Percentiles rank a stretch among this genome's conserved stretches.
These are phyloP conservation scores for Troides helena DNA, from an alignment of 2,888 invertebrate genomes.

Conservation along the genomic window DNA sequence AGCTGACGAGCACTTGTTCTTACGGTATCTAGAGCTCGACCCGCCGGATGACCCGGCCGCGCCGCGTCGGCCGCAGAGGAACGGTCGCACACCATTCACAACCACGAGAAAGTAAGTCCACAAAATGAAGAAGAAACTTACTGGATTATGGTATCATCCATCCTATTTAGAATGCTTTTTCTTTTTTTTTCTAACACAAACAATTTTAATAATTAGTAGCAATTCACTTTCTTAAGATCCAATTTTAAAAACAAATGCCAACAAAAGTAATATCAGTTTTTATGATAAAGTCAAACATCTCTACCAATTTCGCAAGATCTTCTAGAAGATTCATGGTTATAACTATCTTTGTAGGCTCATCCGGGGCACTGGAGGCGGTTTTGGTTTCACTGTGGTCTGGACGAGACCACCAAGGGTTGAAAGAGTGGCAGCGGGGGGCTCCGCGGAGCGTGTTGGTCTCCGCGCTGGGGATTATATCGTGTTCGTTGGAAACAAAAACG, in stretches of 20 bases:
- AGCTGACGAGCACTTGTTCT: conserved; percentile 87
- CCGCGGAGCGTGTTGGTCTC: conserved; percentile 91
- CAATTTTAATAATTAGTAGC: too few species aligned
- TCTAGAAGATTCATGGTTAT: too few species aligned
- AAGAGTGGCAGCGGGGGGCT: conserved; percentile 88
- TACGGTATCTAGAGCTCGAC: conserved; percentile 89
- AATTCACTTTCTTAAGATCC: too few species aligned
- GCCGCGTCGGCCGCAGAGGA: conserved; percentile 76
- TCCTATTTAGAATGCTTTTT: too few species aligned
- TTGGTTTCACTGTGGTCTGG: conserved; percentile 94
- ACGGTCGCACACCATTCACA: conserved; percentile 91
- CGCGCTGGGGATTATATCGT: conserved; percentile 92
- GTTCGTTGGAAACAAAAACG: conserved; percentile 92
- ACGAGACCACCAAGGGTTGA: conserved; percentile 93
- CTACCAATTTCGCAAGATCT: too few species aligned
- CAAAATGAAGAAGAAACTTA: too few species aligned
- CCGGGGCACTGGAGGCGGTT: conserved; percentile 82
- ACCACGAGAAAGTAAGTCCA: conserved; percentile 83
- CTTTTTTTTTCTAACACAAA: too few species aligned
- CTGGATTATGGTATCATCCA: too few species aligned
- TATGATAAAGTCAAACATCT: too few species aligned
- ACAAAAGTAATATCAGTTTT: too few species aligned
- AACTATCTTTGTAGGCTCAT: conserved; percentile 49
- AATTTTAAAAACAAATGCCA: too few species aligned
- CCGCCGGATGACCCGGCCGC: conserved; percentile 84